These are phyloP conservation scores for Stylophora pistillata DNA, from an alignment of 64 coral and sea anemone species.

Conservation along the genomic window DNA sequence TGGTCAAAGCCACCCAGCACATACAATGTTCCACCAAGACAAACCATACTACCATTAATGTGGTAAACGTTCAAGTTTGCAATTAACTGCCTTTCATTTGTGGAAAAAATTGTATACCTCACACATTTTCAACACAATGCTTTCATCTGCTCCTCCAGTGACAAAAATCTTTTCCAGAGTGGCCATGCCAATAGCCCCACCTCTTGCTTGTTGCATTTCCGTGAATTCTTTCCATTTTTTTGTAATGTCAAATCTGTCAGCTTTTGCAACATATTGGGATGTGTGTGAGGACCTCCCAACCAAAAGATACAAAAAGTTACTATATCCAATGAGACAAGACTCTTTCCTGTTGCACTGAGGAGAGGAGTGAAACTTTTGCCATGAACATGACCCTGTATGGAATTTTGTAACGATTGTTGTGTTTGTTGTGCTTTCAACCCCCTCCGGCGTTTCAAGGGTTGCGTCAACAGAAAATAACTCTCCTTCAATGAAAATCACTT, in stretches of 20 bases:
- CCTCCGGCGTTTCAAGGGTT: no score
- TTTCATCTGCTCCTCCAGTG: not conserved
- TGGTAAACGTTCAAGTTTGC: not conserved
- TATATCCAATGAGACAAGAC: not conserved
- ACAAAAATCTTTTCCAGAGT: not conserved
- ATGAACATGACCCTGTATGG: not conserved
- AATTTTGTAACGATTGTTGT: not conserved
- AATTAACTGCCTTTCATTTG: constrained; percentile 26
- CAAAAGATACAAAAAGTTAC: not conserved
- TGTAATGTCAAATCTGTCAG: not conserved
- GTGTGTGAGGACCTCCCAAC: not conserved
- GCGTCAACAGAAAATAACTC: not conserved
- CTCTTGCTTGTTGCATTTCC: not conserved
- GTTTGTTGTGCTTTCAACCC: no score
- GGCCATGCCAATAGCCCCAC: not conserved
- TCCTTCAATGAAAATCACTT: not conserved
- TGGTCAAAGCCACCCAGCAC: not conserved
- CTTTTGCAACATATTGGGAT: not conserved
- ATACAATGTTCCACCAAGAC: not conserved
- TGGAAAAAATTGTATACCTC: not conserved
- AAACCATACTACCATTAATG: not conserved
- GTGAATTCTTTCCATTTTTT: not conserved
- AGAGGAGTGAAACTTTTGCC: not conserved
- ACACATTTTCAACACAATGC: not conserved
- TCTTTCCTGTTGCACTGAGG: not conserved